Conservation (phyloP, 92 coral and sea anemone genomes). For the Phenganax subtilis region DNA sequence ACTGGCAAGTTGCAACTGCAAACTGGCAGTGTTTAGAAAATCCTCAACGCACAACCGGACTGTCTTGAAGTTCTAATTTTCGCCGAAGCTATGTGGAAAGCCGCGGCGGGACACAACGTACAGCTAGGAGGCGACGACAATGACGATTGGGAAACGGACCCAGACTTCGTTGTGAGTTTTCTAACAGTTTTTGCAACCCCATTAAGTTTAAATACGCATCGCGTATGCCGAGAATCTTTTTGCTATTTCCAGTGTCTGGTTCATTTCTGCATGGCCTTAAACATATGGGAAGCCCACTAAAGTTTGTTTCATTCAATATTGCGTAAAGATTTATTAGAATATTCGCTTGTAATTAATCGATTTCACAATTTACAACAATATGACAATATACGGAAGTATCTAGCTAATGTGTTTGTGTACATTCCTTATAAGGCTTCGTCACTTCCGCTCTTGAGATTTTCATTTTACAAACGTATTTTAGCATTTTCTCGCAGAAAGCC, state of each 20-base stretch:
- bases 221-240: neutral
- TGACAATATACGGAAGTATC: conserved; percentile 1
- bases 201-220: neutral
- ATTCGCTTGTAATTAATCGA: neutral
- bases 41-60: too few species aligned
- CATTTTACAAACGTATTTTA: too few species aligned
- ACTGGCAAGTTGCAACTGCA: neutral
- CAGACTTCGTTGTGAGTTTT: conserved; percentile 89
- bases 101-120: conserved; percentile 40
- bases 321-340: neutral
- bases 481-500: too few species aligned
- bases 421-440: too few species aligned
- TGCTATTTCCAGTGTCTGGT: neutral
- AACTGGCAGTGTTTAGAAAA: too few species aligned
- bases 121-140: conserved; percentile 54
- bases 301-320: neutral
- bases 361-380: neutral
- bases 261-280: neutral
- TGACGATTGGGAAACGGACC: conserved; percentile 99
- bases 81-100: conserved; percentile 25
- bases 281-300: neutral
- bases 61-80: neutral
- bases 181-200: neutral
- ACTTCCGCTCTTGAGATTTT: neutral
- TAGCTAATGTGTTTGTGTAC: neutral